A percentile compares a stretch with the other conserved stretches of the same genome.
These are phyloP conservation scores for Gymnosoma rotundatum DNA, from an alignment of 2,888 invertebrate species.

Conservation along the genomic window DNA sequence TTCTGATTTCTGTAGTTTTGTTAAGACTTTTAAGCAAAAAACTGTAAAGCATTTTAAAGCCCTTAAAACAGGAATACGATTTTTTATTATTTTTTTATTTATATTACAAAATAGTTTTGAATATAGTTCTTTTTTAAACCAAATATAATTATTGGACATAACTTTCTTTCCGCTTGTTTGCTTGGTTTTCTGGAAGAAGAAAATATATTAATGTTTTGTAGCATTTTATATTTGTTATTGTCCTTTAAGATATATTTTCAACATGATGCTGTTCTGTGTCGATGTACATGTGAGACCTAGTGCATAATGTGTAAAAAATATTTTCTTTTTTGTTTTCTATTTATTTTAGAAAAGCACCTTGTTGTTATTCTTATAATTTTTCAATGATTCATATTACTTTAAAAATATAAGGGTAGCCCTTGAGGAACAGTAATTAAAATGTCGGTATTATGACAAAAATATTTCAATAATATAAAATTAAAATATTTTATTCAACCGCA, in stretches of 20 bases:
- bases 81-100: too few species aligned
- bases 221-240: constrained; percentile 7
- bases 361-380: constrained; percentile 42
- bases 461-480: too few species aligned
- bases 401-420: neutral
- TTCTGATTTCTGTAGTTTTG: too few species aligned
- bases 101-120: too few species aligned
- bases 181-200: neutral
- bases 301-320: neutral
- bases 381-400: constrained; percentile 38
- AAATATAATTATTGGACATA: too few species aligned
- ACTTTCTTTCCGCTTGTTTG: neutral
- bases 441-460: too few species aligned
- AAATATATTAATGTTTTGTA: constrained; percentile 4
- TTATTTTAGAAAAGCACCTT: constrained; percentile 7
- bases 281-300: neutral
- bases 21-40: too few species aligned
- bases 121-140: too few species aligned
- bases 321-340: neutral
- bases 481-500: too few species aligned
- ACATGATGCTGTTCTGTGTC: neutral
- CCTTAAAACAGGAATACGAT: too few species aligned
- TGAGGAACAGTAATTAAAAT: too few species aligned
- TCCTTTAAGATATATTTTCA: constrained; percentile 17
- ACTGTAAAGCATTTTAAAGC: too few species aligned